Evolutionary conservation across 1,140 invertebrate genomes (phyloP), one percentile per base, ranked within the genome.

Genomic region (Tetranychus cinnabarinus): DNA sequence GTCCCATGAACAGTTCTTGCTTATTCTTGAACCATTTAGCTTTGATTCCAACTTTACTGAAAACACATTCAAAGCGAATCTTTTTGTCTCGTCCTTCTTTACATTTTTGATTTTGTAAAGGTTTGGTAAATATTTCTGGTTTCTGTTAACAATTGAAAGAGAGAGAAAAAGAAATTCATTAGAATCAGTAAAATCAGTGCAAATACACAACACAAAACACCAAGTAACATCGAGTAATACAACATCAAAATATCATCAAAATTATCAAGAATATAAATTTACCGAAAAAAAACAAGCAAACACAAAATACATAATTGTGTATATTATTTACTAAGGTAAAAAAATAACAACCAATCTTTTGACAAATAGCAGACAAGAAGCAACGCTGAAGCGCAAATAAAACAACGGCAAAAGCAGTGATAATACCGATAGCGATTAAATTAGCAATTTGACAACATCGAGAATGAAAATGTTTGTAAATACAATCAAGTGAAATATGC

Each of bases 1-100:
- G 80, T 57, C 88, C 87, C 64, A 83, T 77, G 75, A 93, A 92
- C 12, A 90, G 72, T 80, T 93, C 88, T 85, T 88, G 69, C 52
- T 88, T 89, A 64, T 86, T 81, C 75, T 87, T 86, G 67, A 82
- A 82, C 88, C 88, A 92, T 75, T 86, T 90, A 5, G 86, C 85
- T 73, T 92, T 93, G 67, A 82, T 80, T 71, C 91, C 89, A 12
- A 84, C 80, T 74, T 89, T 91, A 57, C 85, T 85, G 74, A 91
- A 93, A 67, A 85, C 82, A 54, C 82, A 84, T 74, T 92, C 88
- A 68, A 93, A 90, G 8, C 80, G 77, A 60, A 87, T 84, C 71
- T 88, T 88, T 71, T 95, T 95, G 72, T 96, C 93, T 75, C 93
- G 96, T 66, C 90, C 91, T 77, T 97, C 91, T 70, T 93, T 93